A percentile compares a stretch with the other conserved stretches of the same genome.
These are phyloP conservation scores for Agrochola litura DNA, from an alignment of 2,888 invertebrate genomes.

Conservation along the genomic window DNA sequence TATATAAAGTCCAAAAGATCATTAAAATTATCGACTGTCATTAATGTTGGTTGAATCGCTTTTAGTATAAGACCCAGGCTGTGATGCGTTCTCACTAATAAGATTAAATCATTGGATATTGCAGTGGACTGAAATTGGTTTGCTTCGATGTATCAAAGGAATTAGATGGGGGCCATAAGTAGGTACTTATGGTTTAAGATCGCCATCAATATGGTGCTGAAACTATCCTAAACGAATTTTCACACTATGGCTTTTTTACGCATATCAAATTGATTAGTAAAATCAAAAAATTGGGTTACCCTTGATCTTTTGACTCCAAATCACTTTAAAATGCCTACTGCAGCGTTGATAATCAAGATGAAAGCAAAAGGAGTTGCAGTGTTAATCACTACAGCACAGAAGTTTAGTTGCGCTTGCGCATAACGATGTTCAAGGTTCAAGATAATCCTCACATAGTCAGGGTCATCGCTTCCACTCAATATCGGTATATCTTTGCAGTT, in stretches of 20 bases:
- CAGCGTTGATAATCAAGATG: neutral
- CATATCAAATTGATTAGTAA: neutral
- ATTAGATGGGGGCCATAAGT: neutral
- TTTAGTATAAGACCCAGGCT: constrained; percentile 4
- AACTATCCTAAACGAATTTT: neutral
- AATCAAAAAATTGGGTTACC: neutral
- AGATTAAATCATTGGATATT: constrained; percentile 9
- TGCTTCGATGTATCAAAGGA: neutral
- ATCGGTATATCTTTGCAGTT: constrained; percentile 34
- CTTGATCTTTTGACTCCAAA: neutral
- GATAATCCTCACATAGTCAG: constrained; percentile 14
- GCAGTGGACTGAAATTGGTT: neutral
- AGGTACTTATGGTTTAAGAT: neutral
- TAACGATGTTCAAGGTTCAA: constrained; percentile 13
- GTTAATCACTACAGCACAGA: constrained; percentile 18
- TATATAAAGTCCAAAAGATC: constrained; percentile 38
- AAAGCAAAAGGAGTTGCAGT: constrained; percentile 16
- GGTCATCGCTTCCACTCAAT: constrained; percentile 37
- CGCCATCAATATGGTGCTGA: neutral
- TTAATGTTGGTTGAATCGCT: constrained; percentile 24
- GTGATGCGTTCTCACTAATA: constrained; percentile 21
- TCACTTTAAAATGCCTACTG: constrained; percentile 1
- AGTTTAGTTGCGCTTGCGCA: constrained; percentile 3
- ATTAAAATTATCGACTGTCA: constrained; percentile 47
- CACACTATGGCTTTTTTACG: neutral